A percentile compares a stretch with the other conserved stretches of the same genome.
phyloP scores from a whole-genome alignment of 2,888 invertebrate genomes.

The Neoascia interrupta region DNA sequence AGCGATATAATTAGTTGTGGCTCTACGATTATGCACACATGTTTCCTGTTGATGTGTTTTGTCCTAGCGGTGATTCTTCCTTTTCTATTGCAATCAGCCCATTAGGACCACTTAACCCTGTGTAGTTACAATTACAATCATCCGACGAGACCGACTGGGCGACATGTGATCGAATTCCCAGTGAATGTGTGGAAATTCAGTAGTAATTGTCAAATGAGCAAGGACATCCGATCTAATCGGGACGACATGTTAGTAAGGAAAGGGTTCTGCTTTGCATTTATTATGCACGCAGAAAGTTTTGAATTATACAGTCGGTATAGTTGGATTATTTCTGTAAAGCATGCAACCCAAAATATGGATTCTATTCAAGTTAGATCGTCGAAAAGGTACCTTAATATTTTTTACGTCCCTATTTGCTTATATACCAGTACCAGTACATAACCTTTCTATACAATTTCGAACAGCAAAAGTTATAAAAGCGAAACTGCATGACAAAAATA shows the following conservation, averaged over 20 bases:
- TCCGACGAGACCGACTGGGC: constrained; percentile 13
- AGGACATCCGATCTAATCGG: constrained; percentile 44
- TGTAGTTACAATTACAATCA: constrained; percentile 32
- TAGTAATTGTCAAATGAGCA: constrained; percentile 41
- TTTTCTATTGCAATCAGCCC: constrained; percentile 9
- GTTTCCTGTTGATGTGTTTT: constrained; percentile 49
- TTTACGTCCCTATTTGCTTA: too few species aligned
- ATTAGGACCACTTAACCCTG: constrained; percentile 18
- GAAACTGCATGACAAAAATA: too few species aligned
- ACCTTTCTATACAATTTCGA: too few species aligned
- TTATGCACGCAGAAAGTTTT: too few species aligned
- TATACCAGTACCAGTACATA: too few species aligned
- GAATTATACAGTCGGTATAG: too few species aligned
- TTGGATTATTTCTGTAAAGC: too few species aligned
- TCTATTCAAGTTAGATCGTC: too few species aligned
- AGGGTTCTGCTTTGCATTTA: constrained; percentile 13
- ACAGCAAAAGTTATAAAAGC: too few species aligned
- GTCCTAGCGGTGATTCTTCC: constrained; percentile 50
- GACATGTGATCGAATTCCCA: constrained; percentile 58
- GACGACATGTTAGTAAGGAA: constrained; percentile 25
- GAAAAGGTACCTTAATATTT: too few species aligned
- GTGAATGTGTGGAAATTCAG: constrained; percentile 42
- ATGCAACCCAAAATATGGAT: too few species aligned
- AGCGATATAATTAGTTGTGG: constrained; percentile 49
- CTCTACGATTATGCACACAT: constrained; percentile 54